Base-by-base conservation (phyloP, 2,888 invertebrate species). In the Barypeithes pellucidus region DNA sequence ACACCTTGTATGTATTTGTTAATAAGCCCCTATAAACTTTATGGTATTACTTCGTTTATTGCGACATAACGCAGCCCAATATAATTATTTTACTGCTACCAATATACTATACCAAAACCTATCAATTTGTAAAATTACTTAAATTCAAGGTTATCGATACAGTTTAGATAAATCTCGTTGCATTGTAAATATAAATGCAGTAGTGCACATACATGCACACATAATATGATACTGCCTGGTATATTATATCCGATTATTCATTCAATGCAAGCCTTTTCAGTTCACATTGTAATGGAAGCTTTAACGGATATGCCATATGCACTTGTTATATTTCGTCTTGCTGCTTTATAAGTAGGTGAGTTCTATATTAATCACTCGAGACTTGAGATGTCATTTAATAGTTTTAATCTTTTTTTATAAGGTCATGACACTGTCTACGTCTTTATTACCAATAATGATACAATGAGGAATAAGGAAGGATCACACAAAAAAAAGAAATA, bases 281-380 rank as follows among this genome's bases (percentile, higher is more conserved):
- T 52, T 52, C 52, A 52, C 54, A 57, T 16, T 57, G 54, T 57
- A 57, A 57, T 36, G 18, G n/a, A 33, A 52, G 14, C 52, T 52
- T 2, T 33, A 36, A 18, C 54, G 54, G 18, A 57, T 57, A 33
- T 33, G 54, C 33, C 33, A 57, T 33, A 57, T 57, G 54, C 54
- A 57, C 54, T 57, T 57, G 54, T 18, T 57, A 36, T 33, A 33
- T 33, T 57, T 57, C 52, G 29, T 29, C 54, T 24, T 14, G 14
- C 29, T 8, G 54, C 54, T 36, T 57, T 33, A 16, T 11, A 57
- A 57, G 54, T 57, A 33, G 52, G 52, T 52, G n/a, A 52, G 52
- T 29, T 52, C 52, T 24, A 36, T 57, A 57, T 52, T 52, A 52
- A 12, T 52, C 29, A 50, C 52, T 52, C 29, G n/a, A n/a, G n/a